Conservation (phyloP, 2,888 invertebrate species). For the Latrodectus hesperus region DNA sequence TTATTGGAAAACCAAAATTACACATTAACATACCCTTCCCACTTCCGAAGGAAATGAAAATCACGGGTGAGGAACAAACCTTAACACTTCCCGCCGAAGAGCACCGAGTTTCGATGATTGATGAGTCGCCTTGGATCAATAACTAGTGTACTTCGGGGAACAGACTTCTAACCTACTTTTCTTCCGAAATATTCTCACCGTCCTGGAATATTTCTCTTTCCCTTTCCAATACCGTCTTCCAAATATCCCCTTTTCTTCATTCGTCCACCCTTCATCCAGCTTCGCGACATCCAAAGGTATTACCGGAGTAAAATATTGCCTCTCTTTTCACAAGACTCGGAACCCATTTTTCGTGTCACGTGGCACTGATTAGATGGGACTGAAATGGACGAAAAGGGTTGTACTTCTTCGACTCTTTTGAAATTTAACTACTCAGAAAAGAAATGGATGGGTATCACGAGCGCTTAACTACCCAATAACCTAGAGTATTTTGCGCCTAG, state of each 20-base stretch:
- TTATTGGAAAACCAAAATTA: neutral
- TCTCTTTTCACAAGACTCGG: neutral
- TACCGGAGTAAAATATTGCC: conserved; percentile 19
- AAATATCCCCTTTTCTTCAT: conserved; percentile 15
- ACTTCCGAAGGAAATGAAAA: conserved; percentile 9
- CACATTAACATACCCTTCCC: neutral
- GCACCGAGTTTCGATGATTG: conserved; percentile 30
- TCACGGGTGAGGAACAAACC: conserved; percentile 4
- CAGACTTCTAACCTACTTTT: conserved; percentile 49
- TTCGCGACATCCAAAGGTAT: neutral
- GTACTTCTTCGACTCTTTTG: too few relatives aligned
- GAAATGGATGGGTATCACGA: too few relatives aligned
- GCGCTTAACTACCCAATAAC: too few relatives aligned
- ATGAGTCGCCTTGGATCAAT: conserved; percentile 45
- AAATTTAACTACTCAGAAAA: too few relatives aligned
- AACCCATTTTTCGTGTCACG: conserved; percentile 51
- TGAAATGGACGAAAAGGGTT: neutral
- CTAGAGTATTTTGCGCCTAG: too few relatives aligned
- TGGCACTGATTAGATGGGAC: conserved; percentile 21
- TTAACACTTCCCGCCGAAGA: conserved; percentile 9
- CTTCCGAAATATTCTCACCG: conserved; percentile 21
- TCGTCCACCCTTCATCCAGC: conserved; percentile 21
- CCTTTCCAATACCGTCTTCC: neutral
- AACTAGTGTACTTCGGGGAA: conserved; percentile 23
- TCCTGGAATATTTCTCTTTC: conserved; percentile 36